Conservation (phyloP, 2,113 vertebrate genomes). For the Porphyrio hochstetteri region DNA sequence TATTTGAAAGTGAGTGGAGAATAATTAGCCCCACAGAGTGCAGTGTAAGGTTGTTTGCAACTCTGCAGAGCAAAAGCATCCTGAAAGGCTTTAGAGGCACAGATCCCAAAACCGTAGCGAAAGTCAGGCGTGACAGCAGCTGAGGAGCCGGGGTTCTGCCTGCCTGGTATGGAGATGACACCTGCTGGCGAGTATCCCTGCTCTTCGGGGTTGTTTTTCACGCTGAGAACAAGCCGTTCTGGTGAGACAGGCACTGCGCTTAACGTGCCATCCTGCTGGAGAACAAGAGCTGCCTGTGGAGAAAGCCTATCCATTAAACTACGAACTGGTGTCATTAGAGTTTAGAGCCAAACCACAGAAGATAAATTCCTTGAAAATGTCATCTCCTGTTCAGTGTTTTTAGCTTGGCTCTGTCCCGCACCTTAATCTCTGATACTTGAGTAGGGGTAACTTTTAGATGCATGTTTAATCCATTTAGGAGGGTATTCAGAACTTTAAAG, state of each 20-base stretch:
- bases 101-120: background rate
- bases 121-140: background rate
- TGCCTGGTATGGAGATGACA: background rate
- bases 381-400: background rate
- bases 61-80: background rate
- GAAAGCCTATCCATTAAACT: background rate
- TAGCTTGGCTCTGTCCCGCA: background rate
- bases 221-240: background rate
- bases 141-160: accelerated
- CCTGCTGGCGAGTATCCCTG: background rate
- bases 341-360: background rate
- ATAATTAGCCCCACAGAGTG: background rate
- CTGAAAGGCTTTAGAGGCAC: background rate
- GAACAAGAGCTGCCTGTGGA: background rate
- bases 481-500: background rate
- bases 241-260: background rate
- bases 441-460: background rate
- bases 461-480: accelerated
- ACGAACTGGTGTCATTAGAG: background rate
- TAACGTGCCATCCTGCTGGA: background rate
- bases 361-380: background rate
- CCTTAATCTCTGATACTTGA: background rate
- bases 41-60: background rate
- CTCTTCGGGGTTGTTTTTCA: background rate
- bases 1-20: background rate